Base-by-base conservation (phyloP, 2,797 vertebrate genomes). In the Pterois miles region DNA sequence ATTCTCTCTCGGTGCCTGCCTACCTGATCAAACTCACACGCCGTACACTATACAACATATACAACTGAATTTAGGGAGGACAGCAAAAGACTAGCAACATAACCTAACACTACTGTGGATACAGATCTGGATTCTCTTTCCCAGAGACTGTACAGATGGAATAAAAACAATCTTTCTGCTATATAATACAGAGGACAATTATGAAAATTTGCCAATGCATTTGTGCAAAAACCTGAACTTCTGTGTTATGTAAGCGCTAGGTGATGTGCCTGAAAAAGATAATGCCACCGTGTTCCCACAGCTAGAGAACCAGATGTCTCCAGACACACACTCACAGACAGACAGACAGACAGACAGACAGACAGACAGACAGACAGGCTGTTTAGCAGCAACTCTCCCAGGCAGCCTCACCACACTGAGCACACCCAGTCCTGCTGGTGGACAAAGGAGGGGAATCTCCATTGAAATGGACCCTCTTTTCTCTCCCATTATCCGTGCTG, bases 391-490 rank as follows among this genome's bases (percentile, higher is more conserved):
- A 64, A 54, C 84, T 85, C 71, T 87, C 78, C 58, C 78, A 84
- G 63, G 73, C 40, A 43, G 40, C 65, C 73, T 78, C 57, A 40
- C 78, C 82, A 82, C 81, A 75, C 86, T 63, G 82, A 84, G 70
- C 86, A 90, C 78, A 80, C 80, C 85, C 88, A 82, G 85, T 91
- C 92, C 87, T 59, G 40, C 80, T 92, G 72, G 4, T 58, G 83
- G 74, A 89, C 84, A 90, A 90, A 79, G 74, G 46, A n/a, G 57
- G 73, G 68, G 82, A 48, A 77, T 88, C 81, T 89, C 82, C 83
- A 75, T 78, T 71, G 81, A 92, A 87, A 87, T 86, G 71, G 71
- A 50, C 62, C 80, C 43, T 86, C 79, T 90, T 87, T 91, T 87
- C 87, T 82, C 69, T 86, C 63, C 77, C 64, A 75, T 87, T 89